Base-by-base conservation (phyloP, 2,113 vertebrate genomes). In the Microcebus jonahi region DNA sequence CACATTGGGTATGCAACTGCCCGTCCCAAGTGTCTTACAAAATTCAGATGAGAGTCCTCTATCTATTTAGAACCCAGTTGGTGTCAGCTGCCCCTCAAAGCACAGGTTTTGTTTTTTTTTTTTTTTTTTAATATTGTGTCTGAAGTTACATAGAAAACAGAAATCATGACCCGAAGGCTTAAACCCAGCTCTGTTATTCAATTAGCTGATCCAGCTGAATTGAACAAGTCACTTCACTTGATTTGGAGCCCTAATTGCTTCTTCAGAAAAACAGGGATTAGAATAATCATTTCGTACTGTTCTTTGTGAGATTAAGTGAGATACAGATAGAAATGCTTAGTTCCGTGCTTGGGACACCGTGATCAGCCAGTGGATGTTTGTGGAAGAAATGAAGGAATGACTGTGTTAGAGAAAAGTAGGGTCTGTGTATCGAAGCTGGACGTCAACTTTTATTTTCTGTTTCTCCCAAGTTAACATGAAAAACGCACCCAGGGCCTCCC, bases 191-290 rank as follows among this genome's bases (percentile, higher is more conserved):
- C 59, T 29, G 61, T 73, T 57, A 83, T 34, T 90, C 79, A 57
- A 45, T 61, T n/a, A 59, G 65, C 34, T 65, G 68, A 70, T 68
- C 61, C 61, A 20, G 8, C 59, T 82, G 82, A 50, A 67, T 88
- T 0, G 34, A 92, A 63, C 75, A 80, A 50, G 36, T 75, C 50
- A 42, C 65, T 88, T 81, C 29, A 10, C 61, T 84, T 65, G n/a
- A 92, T 81, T 79, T 59, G 76, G 55, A 21, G 36, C 21, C 80
- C 92, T 90, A n/a, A n/a, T 77, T 81, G 84, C 73, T 70, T 93
- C 77, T 79, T 84, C 21, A 3, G 42, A 71, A 93, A 91, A 90
- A 63, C 9, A 6, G n/a, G 68, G 59, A 21, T 36, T 7, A 70
- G 59, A 81, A 31, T 75, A 42, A 90, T 9, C 34, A 59, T 77